Percentiles rank a stretch among this genome's conserved stretches.
These are phyloP conservation scores for Drosophila saltans DNA, from an alignment of 1,140 invertebrate genomes.

Conservation along the genomic window DNA sequence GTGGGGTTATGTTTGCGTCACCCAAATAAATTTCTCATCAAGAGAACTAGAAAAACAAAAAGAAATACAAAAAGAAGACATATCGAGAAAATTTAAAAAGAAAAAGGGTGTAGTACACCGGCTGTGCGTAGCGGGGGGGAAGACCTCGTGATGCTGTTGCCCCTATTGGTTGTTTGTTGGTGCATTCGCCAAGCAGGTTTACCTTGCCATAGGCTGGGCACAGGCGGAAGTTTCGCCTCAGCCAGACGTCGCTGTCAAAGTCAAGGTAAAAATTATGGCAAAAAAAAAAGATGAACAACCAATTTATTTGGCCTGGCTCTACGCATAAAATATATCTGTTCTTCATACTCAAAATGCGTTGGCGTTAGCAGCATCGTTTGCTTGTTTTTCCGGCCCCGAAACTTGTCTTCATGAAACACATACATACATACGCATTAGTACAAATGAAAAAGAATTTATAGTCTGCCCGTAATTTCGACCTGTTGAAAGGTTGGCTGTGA, in stretches of 20 bases:
- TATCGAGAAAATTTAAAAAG: background rate
- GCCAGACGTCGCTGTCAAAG: constrained; percentile 1
- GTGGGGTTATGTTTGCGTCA: constrained; percentile 80
- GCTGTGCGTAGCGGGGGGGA: background rate
- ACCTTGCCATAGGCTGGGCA: constrained; percentile 19
- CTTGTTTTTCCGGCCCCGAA: constrained; percentile 11
- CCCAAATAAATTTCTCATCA: constrained; percentile 65
- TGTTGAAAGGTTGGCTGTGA: background rate
- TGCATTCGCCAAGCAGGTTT: constrained; percentile 16
- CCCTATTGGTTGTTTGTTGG: too few species aligned
- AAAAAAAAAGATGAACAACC: constrained; percentile 24
- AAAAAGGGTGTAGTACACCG: constrained; percentile 7
- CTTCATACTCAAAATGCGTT: constrained; percentile 6
- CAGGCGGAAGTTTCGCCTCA: constrained; percentile 37
- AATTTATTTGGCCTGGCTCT: constrained; percentile 35
- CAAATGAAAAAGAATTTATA: background rate
- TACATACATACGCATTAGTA: background rate
- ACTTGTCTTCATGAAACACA: constrained; percentile 3
- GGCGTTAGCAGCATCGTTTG: background rate
- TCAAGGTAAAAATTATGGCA: constrained; percentile 47
- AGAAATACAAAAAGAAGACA: background rate
- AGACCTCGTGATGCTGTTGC: constrained; percentile 7
- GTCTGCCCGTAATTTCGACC: background rate
- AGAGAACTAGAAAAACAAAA: background rate
- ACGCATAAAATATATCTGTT: constrained; percentile 38